phyloP scores from a whole-genome alignment of 2,113 vertebrate species.

The Indicator maculatus region DNA sequence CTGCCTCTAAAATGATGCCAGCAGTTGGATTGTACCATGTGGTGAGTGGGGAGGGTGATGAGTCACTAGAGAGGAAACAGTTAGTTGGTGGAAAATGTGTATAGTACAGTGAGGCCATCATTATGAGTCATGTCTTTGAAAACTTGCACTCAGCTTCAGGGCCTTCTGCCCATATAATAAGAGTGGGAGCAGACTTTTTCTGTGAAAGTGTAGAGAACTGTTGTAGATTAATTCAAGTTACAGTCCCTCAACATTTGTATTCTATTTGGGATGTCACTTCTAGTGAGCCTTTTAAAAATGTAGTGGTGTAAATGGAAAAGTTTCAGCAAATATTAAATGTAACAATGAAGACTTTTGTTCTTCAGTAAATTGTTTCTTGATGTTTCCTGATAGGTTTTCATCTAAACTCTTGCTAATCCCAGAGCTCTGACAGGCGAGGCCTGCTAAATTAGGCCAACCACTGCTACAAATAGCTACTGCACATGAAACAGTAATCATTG shows the following conservation, averaged over 20 bases:
- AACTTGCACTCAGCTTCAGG: not conserved
- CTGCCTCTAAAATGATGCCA: not conserved
- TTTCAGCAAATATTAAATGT: constrained; percentile 28
- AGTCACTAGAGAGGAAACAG: not conserved
- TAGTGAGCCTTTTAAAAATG: constrained; percentile 39
- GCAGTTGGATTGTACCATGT: not conserved
- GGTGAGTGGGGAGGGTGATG: not conserved
- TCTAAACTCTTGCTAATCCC: constrained; percentile 74
- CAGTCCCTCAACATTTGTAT: constrained; percentile 12
- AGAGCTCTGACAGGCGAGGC: constrained; percentile 64
- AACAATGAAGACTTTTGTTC: constrained; percentile 64
- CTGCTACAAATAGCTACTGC: constrained; percentile 74
- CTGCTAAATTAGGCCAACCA: constrained; percentile 77
- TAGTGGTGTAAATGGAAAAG: not conserved
- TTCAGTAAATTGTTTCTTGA: constrained; percentile 70
- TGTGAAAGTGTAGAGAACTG: not conserved
- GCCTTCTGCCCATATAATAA: not conserved
- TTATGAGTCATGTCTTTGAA: not conserved
- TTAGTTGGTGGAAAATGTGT: not conserved
- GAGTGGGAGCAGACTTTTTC: not conserved
- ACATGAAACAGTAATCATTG: constrained; percentile 79
- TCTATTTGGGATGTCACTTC: constrained; percentile 33
- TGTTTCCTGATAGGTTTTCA: constrained; percentile 66
- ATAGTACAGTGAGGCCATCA: not conserved
- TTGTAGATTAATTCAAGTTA: not conserved